phyloP scores from a whole-genome alignment of 30 jellyfish, hydroid and myxozoan species.

The Turritopsis dohrnii region DNA sequence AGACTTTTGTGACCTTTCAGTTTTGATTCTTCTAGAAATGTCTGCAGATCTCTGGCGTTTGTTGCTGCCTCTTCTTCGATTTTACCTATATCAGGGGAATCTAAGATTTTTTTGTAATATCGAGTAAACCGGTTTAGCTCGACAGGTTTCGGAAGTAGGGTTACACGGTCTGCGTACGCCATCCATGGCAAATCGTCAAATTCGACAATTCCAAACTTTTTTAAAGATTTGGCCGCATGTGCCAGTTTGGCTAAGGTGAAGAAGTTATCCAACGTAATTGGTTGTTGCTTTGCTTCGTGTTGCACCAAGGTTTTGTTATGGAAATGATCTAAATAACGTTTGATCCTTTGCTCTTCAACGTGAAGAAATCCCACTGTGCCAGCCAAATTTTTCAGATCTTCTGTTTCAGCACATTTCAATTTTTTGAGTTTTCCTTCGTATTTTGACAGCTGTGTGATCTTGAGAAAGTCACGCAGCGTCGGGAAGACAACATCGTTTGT shows the following conservation, averaged over 20 bases:
- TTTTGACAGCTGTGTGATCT: neutral
- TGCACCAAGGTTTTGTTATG: neutral
- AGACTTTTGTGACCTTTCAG: neutral
- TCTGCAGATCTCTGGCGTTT: neutral
- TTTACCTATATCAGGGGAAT: neutral
- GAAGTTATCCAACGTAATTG: neutral
- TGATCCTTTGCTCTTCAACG: constrained; percentile 6
- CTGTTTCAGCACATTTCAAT: constrained; percentile 5
- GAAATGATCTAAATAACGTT: constrained; percentile 2
- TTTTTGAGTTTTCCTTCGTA: neutral
- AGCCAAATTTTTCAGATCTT: neutral
- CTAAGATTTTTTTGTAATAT: neutral
- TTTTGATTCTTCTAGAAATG: neutral
- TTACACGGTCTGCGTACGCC: neutral
- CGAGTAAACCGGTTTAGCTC: neutral
- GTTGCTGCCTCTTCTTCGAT: neutral
- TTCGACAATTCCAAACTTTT: constrained; percentile 8
- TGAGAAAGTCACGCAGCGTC: neutral
- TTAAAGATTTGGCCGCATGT: neutral
- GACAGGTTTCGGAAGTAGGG: constrained; percentile 5
- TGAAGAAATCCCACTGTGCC: constrained; percentile 1
- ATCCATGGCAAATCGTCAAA: constrained; percentile 11
- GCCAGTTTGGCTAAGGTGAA: neutral
- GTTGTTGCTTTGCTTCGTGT: constrained; percentile 1
- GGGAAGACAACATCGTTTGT: neutral